Base-by-base conservation (phyloP, 2,888 invertebrate species). In the Lasioglossum oenotherae region DNA sequence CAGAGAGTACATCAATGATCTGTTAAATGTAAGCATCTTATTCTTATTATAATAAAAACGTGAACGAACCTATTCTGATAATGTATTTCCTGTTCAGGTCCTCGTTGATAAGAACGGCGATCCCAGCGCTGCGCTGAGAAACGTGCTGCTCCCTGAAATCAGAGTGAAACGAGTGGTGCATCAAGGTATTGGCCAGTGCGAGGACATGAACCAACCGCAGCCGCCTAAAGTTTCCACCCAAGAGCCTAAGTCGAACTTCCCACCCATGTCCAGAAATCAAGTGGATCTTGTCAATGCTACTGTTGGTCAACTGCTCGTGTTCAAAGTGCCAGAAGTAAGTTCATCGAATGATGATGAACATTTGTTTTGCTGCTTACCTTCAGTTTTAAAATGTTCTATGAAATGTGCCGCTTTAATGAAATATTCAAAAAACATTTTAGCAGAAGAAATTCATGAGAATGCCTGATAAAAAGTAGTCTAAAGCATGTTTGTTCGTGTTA, bases 271-370 rank as follows among this genome's bases (percentile, higher is more conserved):
- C 4, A 96, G 98, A 86, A 98, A 98, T 95, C 98, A 98, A 93
- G 97, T 99, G 44, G 98, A 98, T 95, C 97, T 97, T 85, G 96
- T 99, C 81, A 97, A 97, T 86, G 98, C 98, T 71, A 97, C 97
- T 4, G 97, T 97, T 27, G 99, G 99, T 38, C 97, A 98, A 92
- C 96, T 99, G 91, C 96, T 98, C 60, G 96, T 98, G 5, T 98
- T 97, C 93, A 97, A 97, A 95, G 98, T 99, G 88, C 98, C 98
- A 16, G 97, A 97, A 94, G 97, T 97, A 94, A 95, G 96, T 93
- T 53, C 49, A 23, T 46, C 12, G 35, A 53, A 19, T 2, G 8
- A 4, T 23, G 8, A 23, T 23, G 23, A 23, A 23, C 2, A 57
- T n/a, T n/a, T 10, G 53, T n/a, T 57, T 57, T n/a, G 57, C 57